phyloP scores from a whole-genome alignment of 2,888 invertebrate species.

The Cremastinae sp. region DNA sequence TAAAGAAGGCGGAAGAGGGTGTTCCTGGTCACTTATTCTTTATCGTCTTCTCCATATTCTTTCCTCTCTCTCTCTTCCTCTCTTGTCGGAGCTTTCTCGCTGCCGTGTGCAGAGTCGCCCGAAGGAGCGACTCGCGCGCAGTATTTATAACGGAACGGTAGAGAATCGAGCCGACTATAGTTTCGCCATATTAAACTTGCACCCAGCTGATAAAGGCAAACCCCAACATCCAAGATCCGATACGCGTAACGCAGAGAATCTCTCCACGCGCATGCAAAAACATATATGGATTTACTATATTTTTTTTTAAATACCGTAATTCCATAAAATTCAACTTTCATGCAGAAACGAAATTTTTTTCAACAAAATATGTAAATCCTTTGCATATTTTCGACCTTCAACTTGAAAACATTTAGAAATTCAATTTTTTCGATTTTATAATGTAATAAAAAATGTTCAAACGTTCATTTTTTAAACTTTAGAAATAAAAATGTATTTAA shows the following conservation, averaged over 20 bases:
- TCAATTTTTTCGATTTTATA: too few species aligned
- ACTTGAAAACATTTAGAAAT: too few species aligned
- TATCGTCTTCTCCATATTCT: conserved; percentile 36
- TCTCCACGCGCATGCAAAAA: conserved; percentile 18
- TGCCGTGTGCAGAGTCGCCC: conserved; percentile 43
- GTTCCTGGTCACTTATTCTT: conserved; percentile 55
- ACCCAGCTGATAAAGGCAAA: conserved; percentile 70
- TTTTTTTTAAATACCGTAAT: too few species aligned
- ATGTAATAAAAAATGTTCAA: too few species aligned
- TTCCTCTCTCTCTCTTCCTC: conserved; percentile 41
- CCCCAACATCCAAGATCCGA: conserved; percentile 63
- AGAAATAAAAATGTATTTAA: too few species aligned
- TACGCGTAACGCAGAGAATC: conserved; percentile 47
- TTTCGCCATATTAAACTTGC: conserved; percentile 28
- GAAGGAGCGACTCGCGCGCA: conserved; percentile 49
- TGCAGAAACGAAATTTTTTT: too few species aligned
- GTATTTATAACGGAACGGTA: conserved; percentile 60
- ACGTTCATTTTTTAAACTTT: too few species aligned
- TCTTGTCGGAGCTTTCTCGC: conserved; percentile 39
- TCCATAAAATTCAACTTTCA: too few species aligned
- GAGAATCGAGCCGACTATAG: conserved; percentile 46
- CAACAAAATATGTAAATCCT: too few species aligned
- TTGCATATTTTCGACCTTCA: too few species aligned
- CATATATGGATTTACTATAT: too few species aligned
- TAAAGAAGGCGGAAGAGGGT: conserved; percentile 66